phyloP scores from a whole-genome alignment of 2,113 vertebrate genomes.

The Zingel zingel region DNA sequence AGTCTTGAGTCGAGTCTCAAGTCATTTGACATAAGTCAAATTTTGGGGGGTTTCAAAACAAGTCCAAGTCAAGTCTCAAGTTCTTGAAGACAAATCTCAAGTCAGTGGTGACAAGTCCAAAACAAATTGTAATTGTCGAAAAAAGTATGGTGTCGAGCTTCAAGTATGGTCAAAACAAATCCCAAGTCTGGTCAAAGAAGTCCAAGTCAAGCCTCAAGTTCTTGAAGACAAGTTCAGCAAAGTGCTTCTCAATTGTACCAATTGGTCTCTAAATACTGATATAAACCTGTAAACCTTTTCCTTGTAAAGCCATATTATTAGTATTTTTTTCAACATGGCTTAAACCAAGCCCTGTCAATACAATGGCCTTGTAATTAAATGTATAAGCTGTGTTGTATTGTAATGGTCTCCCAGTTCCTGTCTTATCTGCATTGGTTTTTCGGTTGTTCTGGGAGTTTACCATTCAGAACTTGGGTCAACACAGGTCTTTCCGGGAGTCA shows the following conservation, averaged over 20 bases:
- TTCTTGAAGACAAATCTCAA: background rate
- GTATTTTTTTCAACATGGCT: background rate
- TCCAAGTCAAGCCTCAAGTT: background rate
- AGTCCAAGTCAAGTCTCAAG: background rate
- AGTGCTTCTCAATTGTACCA: background rate
- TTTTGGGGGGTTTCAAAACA: too few species aligned
- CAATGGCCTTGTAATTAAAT: background rate
- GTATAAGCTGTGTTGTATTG: background rate
- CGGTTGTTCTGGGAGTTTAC: background rate
- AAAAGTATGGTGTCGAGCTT: background rate
- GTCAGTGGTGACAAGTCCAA: background rate
- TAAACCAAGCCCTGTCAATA: background rate
- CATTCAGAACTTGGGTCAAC: background rate
- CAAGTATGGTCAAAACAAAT: too few species aligned
- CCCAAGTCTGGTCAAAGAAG: background rate
- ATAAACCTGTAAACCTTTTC: too few species aligned
- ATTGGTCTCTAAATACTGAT: background rate
- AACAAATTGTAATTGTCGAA: background rate
- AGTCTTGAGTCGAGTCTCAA: background rate
- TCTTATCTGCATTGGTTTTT: background rate
- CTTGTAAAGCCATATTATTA: background rate
- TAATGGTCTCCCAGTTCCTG: background rate
- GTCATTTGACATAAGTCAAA: too few species aligned
- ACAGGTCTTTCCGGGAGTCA: background rate
- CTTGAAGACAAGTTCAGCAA: background rate